Evolutionary conservation across 2,888 invertebrate genomes (phyloP).

Genomic region (Sisyra nigra): DNA sequence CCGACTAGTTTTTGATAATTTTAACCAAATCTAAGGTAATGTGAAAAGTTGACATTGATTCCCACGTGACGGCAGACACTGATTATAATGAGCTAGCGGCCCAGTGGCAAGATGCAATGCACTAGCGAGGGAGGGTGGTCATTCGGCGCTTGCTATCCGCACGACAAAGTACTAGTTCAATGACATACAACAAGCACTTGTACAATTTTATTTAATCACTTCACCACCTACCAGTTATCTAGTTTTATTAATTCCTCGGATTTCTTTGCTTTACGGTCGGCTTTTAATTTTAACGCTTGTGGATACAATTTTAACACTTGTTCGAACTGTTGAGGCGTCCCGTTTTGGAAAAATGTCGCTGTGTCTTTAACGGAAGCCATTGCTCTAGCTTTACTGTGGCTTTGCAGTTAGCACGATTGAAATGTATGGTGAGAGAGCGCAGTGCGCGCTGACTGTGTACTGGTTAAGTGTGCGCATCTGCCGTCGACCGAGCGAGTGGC

Average conservation of each 20-base stretch:
- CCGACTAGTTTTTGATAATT: constrained; percentile 8
- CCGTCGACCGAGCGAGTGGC: constrained; percentile 33
- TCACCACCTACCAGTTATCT: constrained; percentile 77
- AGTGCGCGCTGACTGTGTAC: constrained; percentile 35
- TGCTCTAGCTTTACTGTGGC: constrained; percentile 16
- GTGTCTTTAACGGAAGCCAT: constrained; percentile 81
- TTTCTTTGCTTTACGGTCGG: constrained; percentile 80
- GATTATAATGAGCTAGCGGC: constrained; percentile 46
- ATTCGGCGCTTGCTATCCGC: constrained; percentile 21
- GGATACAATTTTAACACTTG: constrained; percentile 83
- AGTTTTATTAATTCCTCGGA: constrained; percentile 88
- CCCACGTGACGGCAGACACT: constrained; percentile 48
- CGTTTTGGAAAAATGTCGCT: constrained; percentile 86
- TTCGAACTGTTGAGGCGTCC: constrained; percentile 72
- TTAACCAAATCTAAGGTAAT: constrained; percentile 18
- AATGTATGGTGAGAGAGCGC: constrained; percentile 3
- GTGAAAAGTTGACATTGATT: constrained; percentile 48
- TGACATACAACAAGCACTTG: constrained; percentile 18
- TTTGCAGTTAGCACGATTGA: neutral
- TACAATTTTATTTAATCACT: constrained; percentile 10
- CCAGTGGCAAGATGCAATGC: constrained; percentile 39
- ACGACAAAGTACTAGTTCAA: constrained; percentile 20
- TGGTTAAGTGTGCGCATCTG: constrained; percentile 41
- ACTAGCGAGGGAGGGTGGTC: constrained; percentile 49
- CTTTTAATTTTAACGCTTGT: constrained; percentile 78